Conservation (phyloP, 1,140 invertebrate genomes). For the Olivierus martensii region DNA sequence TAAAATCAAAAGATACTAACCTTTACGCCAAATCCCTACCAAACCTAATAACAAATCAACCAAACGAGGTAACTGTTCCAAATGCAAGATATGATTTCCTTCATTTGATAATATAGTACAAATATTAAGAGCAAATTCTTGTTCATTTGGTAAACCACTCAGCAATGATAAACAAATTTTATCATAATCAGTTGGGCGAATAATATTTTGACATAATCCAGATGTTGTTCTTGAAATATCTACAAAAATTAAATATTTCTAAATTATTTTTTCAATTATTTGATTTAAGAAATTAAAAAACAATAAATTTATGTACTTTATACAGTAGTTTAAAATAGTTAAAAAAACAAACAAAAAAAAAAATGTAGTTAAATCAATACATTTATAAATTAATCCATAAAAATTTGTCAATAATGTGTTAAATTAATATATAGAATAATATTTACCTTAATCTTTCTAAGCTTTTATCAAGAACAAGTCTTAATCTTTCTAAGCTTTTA, state of each 20-base stretch:
- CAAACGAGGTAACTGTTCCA: slow-evolving; percentile 68
- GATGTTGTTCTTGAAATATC: slow-evolving; percentile 32
- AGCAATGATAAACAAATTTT: slow-evolving; percentile 75
- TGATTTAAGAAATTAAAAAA: too few relatives aligned
- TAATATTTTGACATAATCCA: slow-evolving; percentile 52
- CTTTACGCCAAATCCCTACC: slow-evolving; percentile 76
- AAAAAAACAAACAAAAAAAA: too few relatives aligned
- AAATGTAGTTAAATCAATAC: too few relatives aligned
- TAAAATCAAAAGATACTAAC: slow-evolving; percentile 47
- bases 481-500: too few relatives aligned
- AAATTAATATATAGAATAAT: too few relatives aligned
- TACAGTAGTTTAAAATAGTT: too few relatives aligned
- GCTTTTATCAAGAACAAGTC: too few relatives aligned
- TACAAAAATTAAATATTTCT: slow-evolving; percentile 28
- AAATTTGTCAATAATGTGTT: too few relatives aligned
- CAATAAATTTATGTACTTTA: too few relatives aligned
- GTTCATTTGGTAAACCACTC: slow-evolving; percentile 93
- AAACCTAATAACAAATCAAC: slow-evolving; percentile 81
- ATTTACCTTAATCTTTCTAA: too few relatives aligned
- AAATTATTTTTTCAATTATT: neutral
- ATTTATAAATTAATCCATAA: too few relatives aligned
- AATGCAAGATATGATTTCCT: slow-evolving; percentile 67
- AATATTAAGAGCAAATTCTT: slow-evolving; percentile 95
- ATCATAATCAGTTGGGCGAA: slow-evolving; percentile 67
- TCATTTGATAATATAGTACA: slow-evolving; percentile 82